phyloP scores from a whole-genome alignment of 2,888 invertebrate species.

The Zaprionus lineosus region DNA sequence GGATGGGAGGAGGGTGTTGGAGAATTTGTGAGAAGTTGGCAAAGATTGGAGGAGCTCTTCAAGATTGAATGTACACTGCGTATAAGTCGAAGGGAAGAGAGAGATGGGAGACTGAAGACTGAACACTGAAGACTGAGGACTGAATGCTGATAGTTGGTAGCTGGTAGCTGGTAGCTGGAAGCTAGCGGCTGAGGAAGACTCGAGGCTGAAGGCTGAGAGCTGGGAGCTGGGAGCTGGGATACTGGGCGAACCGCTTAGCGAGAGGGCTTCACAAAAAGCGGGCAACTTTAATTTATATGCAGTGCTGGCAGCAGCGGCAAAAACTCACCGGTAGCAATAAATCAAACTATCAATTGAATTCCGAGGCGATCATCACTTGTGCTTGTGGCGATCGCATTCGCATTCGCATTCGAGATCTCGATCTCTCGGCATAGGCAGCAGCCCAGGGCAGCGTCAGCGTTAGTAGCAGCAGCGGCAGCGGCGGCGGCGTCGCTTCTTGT shows the following conservation, averaged over 20 bases:
- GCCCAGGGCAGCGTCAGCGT: slow-evolving; percentile 1
- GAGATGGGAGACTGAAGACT: neutral
- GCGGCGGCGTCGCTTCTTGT: slow-evolving; percentile 65
- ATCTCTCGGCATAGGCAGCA: slow-evolving; percentile 13
- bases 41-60: too few relatives aligned
- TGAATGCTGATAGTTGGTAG: neutral
- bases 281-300: slow-evolving; percentile 75
- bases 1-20: neutral
- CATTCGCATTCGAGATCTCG: slow-evolving; percentile 17
- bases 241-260: slow-evolving; percentile 24
- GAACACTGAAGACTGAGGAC: neutral
- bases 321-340: slow-evolving; percentile 81
- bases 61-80: too few relatives aligned
- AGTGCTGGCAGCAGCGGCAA: slow-evolving; percentile 53
- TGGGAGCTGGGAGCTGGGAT: slow-evolving; percentile 1
- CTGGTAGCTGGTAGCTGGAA: slow-evolving; percentile 1
- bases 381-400: slow-evolving; percentile 27
- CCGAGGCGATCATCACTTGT: slow-evolving; percentile 81
- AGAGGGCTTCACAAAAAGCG: slow-evolving; percentile 50
- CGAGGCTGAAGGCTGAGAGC: slow-evolving; percentile 1
- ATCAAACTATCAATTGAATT: slow-evolving; percentile 83
- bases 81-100: too few relatives aligned
- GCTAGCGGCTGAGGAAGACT: too few relatives aligned
- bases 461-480: neutral
- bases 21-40: too few relatives aligned